These are phyloP conservation scores for Megamerina dolium DNA, from an alignment of 2,888 invertebrate genomes.

Conservation along the genomic window DNA sequence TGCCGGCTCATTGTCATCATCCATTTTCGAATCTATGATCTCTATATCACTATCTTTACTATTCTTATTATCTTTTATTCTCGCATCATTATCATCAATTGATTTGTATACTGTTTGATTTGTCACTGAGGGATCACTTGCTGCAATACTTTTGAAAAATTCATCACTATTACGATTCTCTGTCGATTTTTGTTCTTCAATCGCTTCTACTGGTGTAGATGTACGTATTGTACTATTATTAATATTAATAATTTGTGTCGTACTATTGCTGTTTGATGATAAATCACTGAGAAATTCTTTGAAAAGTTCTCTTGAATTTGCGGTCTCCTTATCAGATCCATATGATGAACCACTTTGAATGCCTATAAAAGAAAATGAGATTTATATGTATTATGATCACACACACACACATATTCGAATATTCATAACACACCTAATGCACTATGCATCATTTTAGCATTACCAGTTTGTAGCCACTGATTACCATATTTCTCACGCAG, in stretches of 20 bases:
- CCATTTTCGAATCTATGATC: not conserved
- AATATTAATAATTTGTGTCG: not conserved
- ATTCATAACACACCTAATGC: conserved; percentile 49
- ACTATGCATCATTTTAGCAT: conserved; percentile 53
- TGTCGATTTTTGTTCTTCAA: too few relatives aligned
- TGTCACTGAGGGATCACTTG: conserved; percentile 9
- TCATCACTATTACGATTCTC: not conserved
- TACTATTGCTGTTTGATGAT: conserved; percentile 10
- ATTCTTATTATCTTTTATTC: too few relatives aligned
- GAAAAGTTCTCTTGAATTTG: conserved; percentile 32
- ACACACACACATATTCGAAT: too few relatives aligned
- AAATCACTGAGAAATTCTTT: conserved; percentile 37
- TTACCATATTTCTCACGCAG: conserved; percentile 56
- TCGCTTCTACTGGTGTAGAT: conserved; percentile 40
- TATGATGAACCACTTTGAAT: conserved; percentile 12
- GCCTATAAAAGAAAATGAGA: conserved; percentile 12
- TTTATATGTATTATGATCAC: too few relatives aligned
- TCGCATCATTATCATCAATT: conserved; percentile 11
- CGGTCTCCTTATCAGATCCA: conserved; percentile 21
- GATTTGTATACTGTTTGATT: conserved; percentile 23
- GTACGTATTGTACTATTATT: conserved; percentile 10
- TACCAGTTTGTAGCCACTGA: conserved; percentile 56
- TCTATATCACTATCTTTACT: conserved; percentile 14
- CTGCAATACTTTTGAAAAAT: too few relatives aligned
- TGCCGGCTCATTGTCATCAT: conserved; percentile 25